Base-by-base conservation (phyloP, 2,797 vertebrate species). In the Leucoraja ocellata region DNA sequence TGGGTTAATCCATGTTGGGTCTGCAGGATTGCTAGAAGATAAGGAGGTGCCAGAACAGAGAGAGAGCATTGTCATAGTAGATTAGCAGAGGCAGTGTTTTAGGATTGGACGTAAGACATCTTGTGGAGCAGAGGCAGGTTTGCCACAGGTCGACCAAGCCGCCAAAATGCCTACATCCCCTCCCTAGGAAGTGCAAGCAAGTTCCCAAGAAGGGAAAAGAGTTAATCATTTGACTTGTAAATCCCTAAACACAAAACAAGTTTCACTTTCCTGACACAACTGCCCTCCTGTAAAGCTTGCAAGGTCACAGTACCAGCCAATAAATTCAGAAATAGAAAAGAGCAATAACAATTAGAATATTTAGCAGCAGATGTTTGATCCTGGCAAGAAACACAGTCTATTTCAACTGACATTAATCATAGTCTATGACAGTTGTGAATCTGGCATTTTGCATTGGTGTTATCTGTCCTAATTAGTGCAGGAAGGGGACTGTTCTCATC, bases 361-460 rank as follows among this genome's bases (percentile, higher is more conserved):
- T 88, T 88, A 88, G 68, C 84, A 88, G 84, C 84, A 68, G 84
- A 88, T 88, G 84, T 68, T 88, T 88, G n/a, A 68, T 68, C 63
- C 18, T 68, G 84, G 84, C 84, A 68, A 88, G 84, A 68, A 68
- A 16, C 28, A 68, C n/a, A 88, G 84, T 65, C 61, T 88, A 88
- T 68, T 88, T 88, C 84, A 65, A 68, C 54, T 65, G 84, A 88
- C 84, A 88, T 88, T 88, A 88, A 68, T 88, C 61, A 65, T 68
- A 14, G 25, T 7, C 28, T 21, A 14, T 88, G 84, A 68, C 84
- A 88, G 61, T 88, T 68, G 84, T 14, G 58, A 68, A 63, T 36
- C 63, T 88, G 84, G 84, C 63, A 36, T 88, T 88, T 68, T 88
- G 28, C n/a, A 88, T 46, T 36, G 61, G 63, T 88, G n/a, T 32